phyloP scores from a whole-genome alignment of 1,140 invertebrate species.

The Elymnias hypermnestra region DNA sequence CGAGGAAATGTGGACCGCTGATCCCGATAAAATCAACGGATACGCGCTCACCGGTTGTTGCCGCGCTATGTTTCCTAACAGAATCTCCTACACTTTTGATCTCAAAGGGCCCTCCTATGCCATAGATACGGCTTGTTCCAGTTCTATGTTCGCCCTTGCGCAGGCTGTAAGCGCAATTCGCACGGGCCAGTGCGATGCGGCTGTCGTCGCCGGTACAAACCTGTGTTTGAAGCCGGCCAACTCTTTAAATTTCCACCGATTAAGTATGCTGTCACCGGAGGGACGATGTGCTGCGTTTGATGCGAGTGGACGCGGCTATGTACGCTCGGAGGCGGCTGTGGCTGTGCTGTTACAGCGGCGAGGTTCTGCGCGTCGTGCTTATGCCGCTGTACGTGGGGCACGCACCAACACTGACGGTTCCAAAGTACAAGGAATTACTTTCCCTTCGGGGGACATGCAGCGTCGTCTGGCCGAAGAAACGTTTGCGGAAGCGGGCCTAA shows the following conservation, averaged over 20 bases:
- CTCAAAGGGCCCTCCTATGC: conserved; percentile 94
- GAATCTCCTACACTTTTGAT: conserved; percentile 96
- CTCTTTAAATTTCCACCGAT: conserved; percentile 94
- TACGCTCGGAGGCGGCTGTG: conserved; percentile 91
- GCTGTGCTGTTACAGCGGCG: conserved; percentile 89
- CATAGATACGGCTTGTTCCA: conserved; percentile 97
- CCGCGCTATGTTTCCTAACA: conserved; percentile 96
- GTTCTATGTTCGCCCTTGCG: conserved; percentile 91
- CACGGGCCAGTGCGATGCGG: conserved; percentile 92
- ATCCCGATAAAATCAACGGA: conserved; percentile 88
- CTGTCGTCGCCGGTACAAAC: conserved; percentile 92
- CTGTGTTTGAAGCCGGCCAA: conserved; percentile 90
- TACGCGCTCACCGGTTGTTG: conserved; percentile 95
- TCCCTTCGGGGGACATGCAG: conserved; percentile 91
- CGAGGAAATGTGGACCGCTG: conserved; percentile 86
- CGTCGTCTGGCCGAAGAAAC: conserved; percentile 90
- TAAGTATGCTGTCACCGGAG: conserved; percentile 91
- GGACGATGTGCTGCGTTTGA: conserved; percentile 97
- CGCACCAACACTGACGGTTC: conserved; percentile 93
- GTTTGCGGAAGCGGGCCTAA: conserved; percentile 88
- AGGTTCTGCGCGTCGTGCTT: conserved; percentile 85
- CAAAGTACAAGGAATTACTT: conserved; percentile 94
- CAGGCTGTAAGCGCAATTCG: conserved; percentile 91
- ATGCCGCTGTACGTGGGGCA: conserved; percentile 90
- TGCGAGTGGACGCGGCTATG: conserved; percentile 92